These are phyloP conservation scores for Xanthostigma xanthostigma DNA, from an alignment of 2,888 invertebrate genomes.

Conservation along the genomic window DNA sequence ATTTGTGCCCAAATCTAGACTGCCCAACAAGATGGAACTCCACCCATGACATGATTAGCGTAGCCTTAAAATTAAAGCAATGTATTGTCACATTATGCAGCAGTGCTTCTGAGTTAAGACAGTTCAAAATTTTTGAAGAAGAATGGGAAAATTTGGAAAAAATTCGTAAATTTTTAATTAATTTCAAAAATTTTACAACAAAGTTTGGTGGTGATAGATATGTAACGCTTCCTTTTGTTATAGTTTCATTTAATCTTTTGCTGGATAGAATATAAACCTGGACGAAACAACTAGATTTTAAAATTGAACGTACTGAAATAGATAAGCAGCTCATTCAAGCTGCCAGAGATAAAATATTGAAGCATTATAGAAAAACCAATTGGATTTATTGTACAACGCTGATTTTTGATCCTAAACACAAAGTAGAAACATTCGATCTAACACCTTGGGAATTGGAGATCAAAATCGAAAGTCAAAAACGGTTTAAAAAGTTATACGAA, in stretches of 20 bases:
- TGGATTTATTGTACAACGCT: conserved; percentile 9
- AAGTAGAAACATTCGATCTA: neutral
- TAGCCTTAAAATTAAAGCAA: conserved; percentile 8
- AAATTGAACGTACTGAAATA: conserved; percentile 2
- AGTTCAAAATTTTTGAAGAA: too few species aligned
- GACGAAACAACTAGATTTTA: conserved; percentile 4
- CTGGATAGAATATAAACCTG: conserved; percentile 6
- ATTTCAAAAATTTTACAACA: conserved; percentile 7
- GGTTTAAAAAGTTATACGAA: neutral
- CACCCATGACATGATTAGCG: conserved; percentile 9
- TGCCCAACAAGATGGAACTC: conserved; percentile 11
- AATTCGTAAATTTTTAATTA: conserved; percentile 5
- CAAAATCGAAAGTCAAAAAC: neutral
- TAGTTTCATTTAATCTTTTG: conserved; percentile 7
- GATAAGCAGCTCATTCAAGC: conserved; percentile 4
- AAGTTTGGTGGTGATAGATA: conserved; percentile 11
- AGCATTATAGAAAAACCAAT: conserved; percentile 9
- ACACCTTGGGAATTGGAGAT: neutral
- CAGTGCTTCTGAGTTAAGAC: too few species aligned
- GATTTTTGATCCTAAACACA: conserved; percentile 8
- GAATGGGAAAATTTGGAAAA: too few species aligned
- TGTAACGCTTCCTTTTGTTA: conserved; percentile 8
- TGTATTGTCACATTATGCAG: too few species aligned
- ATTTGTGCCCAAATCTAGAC: neutral
- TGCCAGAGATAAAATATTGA: conserved; percentile 7